Evolutionary conservation across 2,888 invertebrate species (phyloP), one percentile per base, ranked within the genome.

Genomic region (Dioctria rufipes): DNA sequence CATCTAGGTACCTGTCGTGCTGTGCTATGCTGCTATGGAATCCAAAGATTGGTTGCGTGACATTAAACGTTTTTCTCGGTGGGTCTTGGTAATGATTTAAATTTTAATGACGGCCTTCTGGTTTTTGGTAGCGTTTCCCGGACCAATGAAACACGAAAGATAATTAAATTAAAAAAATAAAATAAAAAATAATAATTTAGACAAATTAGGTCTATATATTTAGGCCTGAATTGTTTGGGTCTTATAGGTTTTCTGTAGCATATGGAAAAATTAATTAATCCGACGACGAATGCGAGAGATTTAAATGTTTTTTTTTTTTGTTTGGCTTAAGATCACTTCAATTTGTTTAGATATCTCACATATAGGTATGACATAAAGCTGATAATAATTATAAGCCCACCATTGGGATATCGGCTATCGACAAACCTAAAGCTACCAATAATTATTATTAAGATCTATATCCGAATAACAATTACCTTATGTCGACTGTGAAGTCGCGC

Each of bases 11-110:
- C 4, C 3, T 54, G 11, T n/a, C 11, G 54, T 54, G 54, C 54
- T 3, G 54, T 54, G 54, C 54, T 3, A 4, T n/a, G 54, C 8
- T 54, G 25, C 25, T 25, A 25, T 25, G 54, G 54, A 54, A n/a
- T 54, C n/a, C 11, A 54, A 25, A 54, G 54, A 54, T 54, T n/a
- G 54, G 9, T 54, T 54, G 54, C 54, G 54, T 54, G 54, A 54
- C 54, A 54, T 54, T n/a, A 54, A 54, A 3, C 54, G 11, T 54
- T 54, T 54, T 54, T 4, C 11, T 54, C 11, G 11, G 2, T 54
- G 54, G n/a, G 11, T 54, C 54, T 54, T 54, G 54, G 54, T 54
- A 54, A n/a, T n/a, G 54, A 54, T 54, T 54, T 54, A 4, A 54
- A 54, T 54, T 54, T 54, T 54, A 54, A 54, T 54, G 54, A 54